Evolutionary conservation across 2,888 invertebrate species (phyloP).

Genomic region (Blera fallax): DNA sequence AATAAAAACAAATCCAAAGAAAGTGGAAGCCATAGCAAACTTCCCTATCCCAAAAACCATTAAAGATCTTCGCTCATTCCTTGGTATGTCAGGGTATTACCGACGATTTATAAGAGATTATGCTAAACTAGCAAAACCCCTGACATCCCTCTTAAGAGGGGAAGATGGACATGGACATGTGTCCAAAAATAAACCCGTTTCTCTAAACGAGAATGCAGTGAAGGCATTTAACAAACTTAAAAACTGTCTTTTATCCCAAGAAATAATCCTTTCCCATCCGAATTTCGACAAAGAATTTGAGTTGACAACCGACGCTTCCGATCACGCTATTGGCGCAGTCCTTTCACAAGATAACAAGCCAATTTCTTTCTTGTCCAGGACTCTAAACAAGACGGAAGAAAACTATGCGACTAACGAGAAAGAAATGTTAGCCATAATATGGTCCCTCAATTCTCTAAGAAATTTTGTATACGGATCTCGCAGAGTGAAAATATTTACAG

Average conservation of each 20-base stretch:
- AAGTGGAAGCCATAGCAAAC: slow-evolving; percentile 39
- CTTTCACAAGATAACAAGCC: slow-evolving; percentile 73
- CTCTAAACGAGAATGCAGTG: slow-evolving; percentile 22
- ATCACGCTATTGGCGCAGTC: slow-evolving; percentile 74
- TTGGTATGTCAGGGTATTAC: slow-evolving; percentile 33
- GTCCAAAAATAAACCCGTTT: slow-evolving; percentile 19
- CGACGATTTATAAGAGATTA: slow-evolving; percentile 20
- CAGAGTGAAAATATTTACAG: slow-evolving; percentile 32
- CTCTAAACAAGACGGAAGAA: slow-evolving; percentile 42
- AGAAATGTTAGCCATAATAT: slow-evolving; percentile 45
- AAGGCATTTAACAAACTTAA: slow-evolving; percentile 29
- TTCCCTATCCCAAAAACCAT: slow-evolving; percentile 6
- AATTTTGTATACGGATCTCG: slow-evolving; percentile 33
- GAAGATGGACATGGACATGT: slow-evolving; percentile 33
- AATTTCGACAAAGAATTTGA: too few relatives aligned
- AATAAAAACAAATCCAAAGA: slow-evolving; percentile 42
- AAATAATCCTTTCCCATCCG: background rate
- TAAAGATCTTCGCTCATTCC: slow-evolving; percentile 30
- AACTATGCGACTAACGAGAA: too few relatives aligned
- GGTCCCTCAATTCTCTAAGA: slow-evolving; percentile 20
- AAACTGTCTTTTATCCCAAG: background rate
- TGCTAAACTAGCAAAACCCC: slow-evolving; percentile 10
- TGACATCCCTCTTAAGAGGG: background rate
- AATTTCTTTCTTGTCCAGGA: slow-evolving; percentile 41
- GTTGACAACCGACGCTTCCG: background rate